A percentile compares a stretch with the other conserved stretches of the same genome.
phyloP scores from a whole-genome alignment of 1,140 invertebrate species.

The Trachelipus rathkii region DNA sequence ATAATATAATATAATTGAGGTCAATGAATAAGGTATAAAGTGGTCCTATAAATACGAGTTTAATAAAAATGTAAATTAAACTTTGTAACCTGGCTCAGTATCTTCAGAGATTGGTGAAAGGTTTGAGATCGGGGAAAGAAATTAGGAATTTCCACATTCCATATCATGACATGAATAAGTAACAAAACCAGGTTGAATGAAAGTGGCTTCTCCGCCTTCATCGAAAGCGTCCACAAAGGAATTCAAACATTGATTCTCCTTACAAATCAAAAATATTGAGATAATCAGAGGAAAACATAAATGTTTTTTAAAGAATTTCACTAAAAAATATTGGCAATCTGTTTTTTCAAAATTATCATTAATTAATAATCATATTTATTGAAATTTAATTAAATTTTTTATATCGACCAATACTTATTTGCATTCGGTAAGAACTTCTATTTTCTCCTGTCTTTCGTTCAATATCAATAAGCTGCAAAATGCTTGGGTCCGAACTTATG shows the following conservation, averaged over 20 bases:
- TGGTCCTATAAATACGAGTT: too few species aligned
- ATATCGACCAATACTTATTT: constrained; percentile 58
- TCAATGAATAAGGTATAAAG: too few species aligned
- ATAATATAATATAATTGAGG: too few species aligned
- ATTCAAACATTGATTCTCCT: constrained; percentile 63
- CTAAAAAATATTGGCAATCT: too few species aligned
- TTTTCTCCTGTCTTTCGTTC: constrained; percentile 58
- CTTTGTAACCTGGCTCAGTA: constrained; percentile 31
- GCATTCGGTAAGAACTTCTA: constrained; percentile 61
- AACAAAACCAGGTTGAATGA: constrained; percentile 74
- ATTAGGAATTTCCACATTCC: constrained; percentile 53
- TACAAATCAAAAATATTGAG: background rate
- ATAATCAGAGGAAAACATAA: background rate
- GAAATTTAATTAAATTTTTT: too few species aligned
- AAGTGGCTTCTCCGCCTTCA: constrained; percentile 62
- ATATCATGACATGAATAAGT: constrained; percentile 63
- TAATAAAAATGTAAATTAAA: too few species aligned
- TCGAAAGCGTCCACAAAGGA: constrained; percentile 82
- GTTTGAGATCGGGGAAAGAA: constrained; percentile 68
- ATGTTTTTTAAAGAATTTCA: too few species aligned
- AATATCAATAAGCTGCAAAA: constrained; percentile 66
- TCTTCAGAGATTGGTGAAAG: too few species aligned
- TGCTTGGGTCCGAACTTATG: constrained; percentile 73
- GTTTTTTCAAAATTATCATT: too few species aligned
- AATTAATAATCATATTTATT: too few species aligned